Evolutionary conservation across 2,888 invertebrate genomes (phyloP).

Genomic region (Nephrotoma flavescens): DNA sequence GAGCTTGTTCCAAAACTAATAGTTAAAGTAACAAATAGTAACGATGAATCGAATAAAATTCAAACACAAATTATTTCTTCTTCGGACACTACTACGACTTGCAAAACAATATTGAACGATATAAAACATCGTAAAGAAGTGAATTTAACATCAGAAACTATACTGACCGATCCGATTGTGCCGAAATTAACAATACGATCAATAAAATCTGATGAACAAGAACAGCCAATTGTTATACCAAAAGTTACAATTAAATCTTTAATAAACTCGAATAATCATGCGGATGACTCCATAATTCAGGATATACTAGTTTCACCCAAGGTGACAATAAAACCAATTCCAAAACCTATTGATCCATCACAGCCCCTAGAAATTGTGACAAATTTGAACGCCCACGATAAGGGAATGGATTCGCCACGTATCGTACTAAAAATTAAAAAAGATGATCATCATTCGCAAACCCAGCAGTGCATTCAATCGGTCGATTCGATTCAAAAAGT

Average conservation of each 20-base stretch:
- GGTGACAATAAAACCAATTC: conserved; percentile 42
- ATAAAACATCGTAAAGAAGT: not conserved
- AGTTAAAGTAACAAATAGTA: conserved; percentile 34
- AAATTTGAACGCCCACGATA: not conserved
- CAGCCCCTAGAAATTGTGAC: conserved; percentile 36
- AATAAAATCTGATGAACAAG: conserved; percentile 7
- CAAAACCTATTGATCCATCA: conserved; percentile 19
- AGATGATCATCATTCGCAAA: conserved; percentile 11
- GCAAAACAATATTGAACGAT: not conserved
- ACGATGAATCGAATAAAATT: conserved; percentile 34
- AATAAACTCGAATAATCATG: conserved; percentile 15
- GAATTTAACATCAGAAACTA: conserved; percentile 11
- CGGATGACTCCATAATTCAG: not conserved
- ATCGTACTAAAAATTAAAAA: conserved; percentile 52
- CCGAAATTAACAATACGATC: conserved; percentile 17
- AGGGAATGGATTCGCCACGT: conserved; percentile 32
- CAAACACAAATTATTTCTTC: conserved; percentile 26
- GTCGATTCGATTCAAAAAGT: not conserved
- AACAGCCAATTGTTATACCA: conserved; percentile 11
- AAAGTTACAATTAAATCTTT: conserved; percentile 36
- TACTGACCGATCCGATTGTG: conserved; percentile 10
- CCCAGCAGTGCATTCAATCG: not conserved
- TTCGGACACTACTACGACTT: conserved; percentile 1
- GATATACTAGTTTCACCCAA: conserved; percentile 23
- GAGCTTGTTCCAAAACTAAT: conserved; percentile 9